These are phyloP conservation scores for Epsilonema sp. DNA, from an alignment of 2,888 invertebrate genomes.

Conservation along the genomic window DNA sequence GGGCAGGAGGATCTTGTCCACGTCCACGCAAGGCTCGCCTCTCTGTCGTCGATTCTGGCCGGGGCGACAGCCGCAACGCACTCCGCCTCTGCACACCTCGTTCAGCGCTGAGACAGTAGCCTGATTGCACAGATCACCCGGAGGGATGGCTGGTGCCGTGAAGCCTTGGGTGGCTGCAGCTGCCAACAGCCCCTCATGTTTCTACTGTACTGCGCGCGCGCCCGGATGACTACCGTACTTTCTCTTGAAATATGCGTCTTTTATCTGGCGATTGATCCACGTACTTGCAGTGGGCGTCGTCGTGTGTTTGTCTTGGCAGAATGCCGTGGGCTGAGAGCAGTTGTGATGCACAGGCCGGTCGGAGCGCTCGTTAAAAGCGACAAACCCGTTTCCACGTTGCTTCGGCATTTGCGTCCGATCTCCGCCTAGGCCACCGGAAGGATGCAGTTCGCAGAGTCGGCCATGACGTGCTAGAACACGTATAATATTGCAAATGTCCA, in stretches of 20 bases:
- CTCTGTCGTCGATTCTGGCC: constrained; percentile 19
- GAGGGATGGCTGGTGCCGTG: constrained; percentile 4
- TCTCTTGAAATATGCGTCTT: too few species aligned
- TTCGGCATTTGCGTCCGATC: constrained; percentile 20
- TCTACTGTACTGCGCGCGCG: too few species aligned
- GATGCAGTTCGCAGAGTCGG: constrained; percentile 21
- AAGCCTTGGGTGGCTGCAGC: neutral
- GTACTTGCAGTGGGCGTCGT: constrained; percentile 21
- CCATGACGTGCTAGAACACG: constrained; percentile 29
- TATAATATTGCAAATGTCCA: too few species aligned
- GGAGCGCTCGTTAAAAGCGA: constrained; percentile 22
- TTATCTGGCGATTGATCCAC: constrained; percentile 22
- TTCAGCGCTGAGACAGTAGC: constrained; percentile 10
- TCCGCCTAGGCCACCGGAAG: constrained; percentile 13
- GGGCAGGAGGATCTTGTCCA: constrained; percentile 17
- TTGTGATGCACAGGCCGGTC: constrained; percentile 13
- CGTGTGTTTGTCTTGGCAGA: constrained; percentile 20
- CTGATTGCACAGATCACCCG: constrained; percentile 16
- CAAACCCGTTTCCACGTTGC: too few species aligned
- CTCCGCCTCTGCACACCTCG: constrained; percentile 19
- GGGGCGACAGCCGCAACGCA: constrained; percentile 21
- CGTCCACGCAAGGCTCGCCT: constrained; percentile 14
- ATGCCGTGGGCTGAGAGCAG: constrained; percentile 20
- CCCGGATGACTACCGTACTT: too few species aligned
- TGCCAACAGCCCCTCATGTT: neutral